Evolutionary conservation across 2,888 invertebrate genomes (phyloP), one percentile per base, ranked within the genome.

Genomic region (Scaptomyza reducta): DNA sequence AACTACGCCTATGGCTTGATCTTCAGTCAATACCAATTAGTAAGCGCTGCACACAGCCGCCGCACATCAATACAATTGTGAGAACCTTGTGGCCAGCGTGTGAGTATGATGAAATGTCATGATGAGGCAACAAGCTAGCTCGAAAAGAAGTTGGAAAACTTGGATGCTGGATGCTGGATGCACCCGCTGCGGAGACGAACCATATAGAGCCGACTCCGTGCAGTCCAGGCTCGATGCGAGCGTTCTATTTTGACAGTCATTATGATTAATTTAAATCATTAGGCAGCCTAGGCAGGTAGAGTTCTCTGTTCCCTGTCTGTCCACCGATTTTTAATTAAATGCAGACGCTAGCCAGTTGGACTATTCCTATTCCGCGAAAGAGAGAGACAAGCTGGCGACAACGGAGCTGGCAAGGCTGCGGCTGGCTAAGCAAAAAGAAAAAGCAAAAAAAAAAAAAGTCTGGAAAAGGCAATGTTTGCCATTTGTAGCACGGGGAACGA

Each of bases 251-350:
- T 85, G 85, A 85, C 85, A 85, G 85, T 88, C 85, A 85, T 85
- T 85, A 85, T 85, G 85, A 85, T 85, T 88, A 85, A 85, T 88
- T 88, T 88, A 88, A 88, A 88, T 85, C 87, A 88, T 85, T 88
- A 88, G 87, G 77, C 74, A 78, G 87, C 77, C 77, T 46, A 66
- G 78, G 81, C 87, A 84, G 87, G 85, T 77, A 80, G 74, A 65
- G 45, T 14, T 38, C 38, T 7, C 14, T 38, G 38, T 38, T 38
- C 14, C 4, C n/a, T n/a, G 35, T 38, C 25, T 47, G 31, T 22
- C 14, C 44, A 61, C 57, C 31, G 49, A 33, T 53, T 74, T 87
- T 88, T 89, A 88, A 88, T 88, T 88, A 88, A 89, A 88, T 89
- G 80, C 89, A 77, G 68, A 66, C 64, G 67, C 18, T 27, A 27